Evolutionary conservation across 2,113 vertebrate genomes (phyloP), one percentile per base, ranked within the genome.

Genomic region (Chionis minor): DNA sequence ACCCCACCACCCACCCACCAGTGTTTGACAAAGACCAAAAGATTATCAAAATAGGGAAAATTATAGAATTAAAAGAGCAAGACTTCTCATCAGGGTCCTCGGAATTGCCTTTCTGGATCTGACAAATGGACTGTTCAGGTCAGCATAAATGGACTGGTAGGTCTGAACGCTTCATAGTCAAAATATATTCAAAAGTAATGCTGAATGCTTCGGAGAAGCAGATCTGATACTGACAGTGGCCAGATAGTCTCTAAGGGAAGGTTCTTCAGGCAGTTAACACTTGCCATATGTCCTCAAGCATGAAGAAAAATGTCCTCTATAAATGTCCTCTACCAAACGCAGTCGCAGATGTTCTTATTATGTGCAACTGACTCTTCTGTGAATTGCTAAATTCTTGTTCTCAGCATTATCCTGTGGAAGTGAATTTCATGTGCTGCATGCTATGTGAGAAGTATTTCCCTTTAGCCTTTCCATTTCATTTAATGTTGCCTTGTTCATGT

Each of bases 401-500:
- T 69, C 62, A 30, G 22, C 24, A 45, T 80, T 89, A 69, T 85
- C 77, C 79, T 40, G 23, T 89, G 89, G 45, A 81, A 94, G 62
- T 22, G 30, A 38, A 81, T 96, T 86, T 92, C 71, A 80, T 70
- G 66, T 82, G 66, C 71, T 74, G 54, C 8, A 16, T 67, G 14
- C 56, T 89, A 33, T 62, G 35, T 66, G 63, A 71, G 33, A 88
- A 86, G 26, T 89, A 81, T 82, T 92, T 89, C 73, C n/a, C 56
- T 91, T 94, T 78, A 94, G 59, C 81, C 70, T 95, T 94, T 94
- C 47, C 56, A 45, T 94, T 94, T 94, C 30, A 44, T 87, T 91
- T 89, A 84, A 84, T 62, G 54, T 45, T 0, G 0, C 49, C 61
- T 94, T 84, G 72, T 45, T 92, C 69, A 19, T 32, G 38, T 52